Conservation (phyloP, 2,888 invertebrate genomes). For the Platypus cylindrus region DNA sequence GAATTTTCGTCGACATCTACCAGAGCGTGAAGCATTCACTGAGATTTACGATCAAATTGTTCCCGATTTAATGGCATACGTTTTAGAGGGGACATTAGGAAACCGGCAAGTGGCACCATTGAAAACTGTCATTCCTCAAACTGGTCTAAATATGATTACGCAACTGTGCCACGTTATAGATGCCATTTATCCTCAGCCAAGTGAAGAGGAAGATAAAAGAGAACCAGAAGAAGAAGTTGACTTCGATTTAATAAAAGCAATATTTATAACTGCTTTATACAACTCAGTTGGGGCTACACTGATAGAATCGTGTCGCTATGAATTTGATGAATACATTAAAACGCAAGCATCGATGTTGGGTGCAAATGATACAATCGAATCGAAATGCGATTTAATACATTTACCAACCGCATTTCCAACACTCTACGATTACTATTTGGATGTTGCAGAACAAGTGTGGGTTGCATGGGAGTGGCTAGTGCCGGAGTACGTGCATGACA, state of each 20-base stretch:
- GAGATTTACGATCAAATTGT: slow-evolving; percentile 67
- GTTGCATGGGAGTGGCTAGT: slow-evolving; percentile 76
- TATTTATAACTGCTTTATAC: slow-evolving; percentile 64
- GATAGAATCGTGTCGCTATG: slow-evolving; percentile 49
- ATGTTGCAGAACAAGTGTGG: slow-evolving; percentile 56
- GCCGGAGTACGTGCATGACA: slow-evolving; percentile 61
- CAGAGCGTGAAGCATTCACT: slow-evolving; percentile 35
- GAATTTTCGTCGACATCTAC: slow-evolving; percentile 38
- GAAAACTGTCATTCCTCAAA: slow-evolving; percentile 72
- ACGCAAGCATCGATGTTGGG: slow-evolving; percentile 45
- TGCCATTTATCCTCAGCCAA: slow-evolving; percentile 45
- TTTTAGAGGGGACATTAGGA: slow-evolving; percentile 59
- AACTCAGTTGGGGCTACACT: slow-evolving; percentile 76
- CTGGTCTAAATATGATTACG: slow-evolving; percentile 73
- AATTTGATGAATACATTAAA: slow-evolving; percentile 74
- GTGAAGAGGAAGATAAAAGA: slow-evolving; percentile 35
- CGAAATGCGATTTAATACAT: slow-evolving; percentile 54
- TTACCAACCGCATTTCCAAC: slow-evolving; percentile 58
- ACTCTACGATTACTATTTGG: slow-evolving; percentile 73
- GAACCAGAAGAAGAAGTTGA: slow-evolving; percentile 38
- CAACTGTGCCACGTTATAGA: slow-evolving; percentile 76
- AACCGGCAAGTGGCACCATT: slow-evolving; percentile 49
- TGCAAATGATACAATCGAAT: slow-evolving; percentile 50
- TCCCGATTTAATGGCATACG: slow-evolving; percentile 54
- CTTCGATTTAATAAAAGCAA: slow-evolving; percentile 52